Conservation (phyloP, 2,888 invertebrate genomes). For the Molorchus minor region DNA sequence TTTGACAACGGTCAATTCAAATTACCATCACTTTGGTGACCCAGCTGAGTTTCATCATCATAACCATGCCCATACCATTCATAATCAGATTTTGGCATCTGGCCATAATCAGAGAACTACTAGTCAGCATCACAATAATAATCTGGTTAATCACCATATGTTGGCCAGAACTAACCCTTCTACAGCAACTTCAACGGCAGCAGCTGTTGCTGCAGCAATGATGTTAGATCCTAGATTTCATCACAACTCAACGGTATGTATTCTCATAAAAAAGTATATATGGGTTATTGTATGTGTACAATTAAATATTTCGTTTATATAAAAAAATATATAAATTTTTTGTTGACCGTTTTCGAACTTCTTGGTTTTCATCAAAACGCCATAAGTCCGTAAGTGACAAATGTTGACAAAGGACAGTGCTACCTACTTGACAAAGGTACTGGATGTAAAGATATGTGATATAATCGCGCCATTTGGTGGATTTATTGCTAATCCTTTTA, state of each 20-base stretch:
- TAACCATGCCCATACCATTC: constrained; percentile 59
- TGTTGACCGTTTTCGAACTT: too few relatives aligned
- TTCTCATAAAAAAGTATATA: too few relatives aligned
- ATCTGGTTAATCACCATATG: constrained; percentile 60
- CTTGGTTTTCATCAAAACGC: too few relatives aligned
- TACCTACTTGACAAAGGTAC: too few relatives aligned
- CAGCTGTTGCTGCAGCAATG: constrained; percentile 64
- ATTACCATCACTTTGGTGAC: constrained; percentile 61
- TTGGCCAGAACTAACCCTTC: constrained; percentile 57
- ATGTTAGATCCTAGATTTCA: constrained; percentile 64
- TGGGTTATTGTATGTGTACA: too few relatives aligned
- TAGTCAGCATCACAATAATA: constrained; percentile 57
- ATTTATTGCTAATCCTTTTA: too few relatives aligned
- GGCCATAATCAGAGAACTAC: constrained; percentile 51
- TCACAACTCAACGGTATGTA: constrained; percentile 61
- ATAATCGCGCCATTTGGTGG: too few relatives aligned
- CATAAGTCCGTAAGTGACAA: too few relatives aligned
- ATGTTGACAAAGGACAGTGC: too few relatives aligned
- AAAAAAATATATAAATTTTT: too few relatives aligned
- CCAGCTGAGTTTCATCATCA: constrained; percentile 60
- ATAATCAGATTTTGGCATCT: constrained; percentile 57
- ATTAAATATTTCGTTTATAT: too few relatives aligned
- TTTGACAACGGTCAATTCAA: constrained; percentile 55
- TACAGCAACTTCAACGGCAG: constrained; percentile 61
- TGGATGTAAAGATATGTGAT: too few relatives aligned